A percentile compares a stretch with the other conserved stretches of the same genome.
phyloP scores from a whole-genome alignment of 2,888 invertebrate genomes.

The Nomada lathburiana region DNA sequence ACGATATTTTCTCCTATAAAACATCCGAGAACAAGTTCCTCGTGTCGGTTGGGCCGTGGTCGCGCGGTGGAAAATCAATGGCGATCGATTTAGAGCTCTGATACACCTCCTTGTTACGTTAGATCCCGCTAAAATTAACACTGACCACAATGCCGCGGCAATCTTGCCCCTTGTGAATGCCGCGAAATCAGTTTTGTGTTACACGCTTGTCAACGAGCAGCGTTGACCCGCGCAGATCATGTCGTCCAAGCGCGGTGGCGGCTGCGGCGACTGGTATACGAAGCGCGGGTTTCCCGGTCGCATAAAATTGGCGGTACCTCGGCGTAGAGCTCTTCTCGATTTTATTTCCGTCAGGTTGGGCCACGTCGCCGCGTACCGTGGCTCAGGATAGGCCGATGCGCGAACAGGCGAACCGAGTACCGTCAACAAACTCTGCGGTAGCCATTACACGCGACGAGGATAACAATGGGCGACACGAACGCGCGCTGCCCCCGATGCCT shows the following conservation, averaged over 20 bases:
- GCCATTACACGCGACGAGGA: conserved; percentile 82
- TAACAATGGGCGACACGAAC: conserved; percentile 81
- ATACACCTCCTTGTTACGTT: conserved; percentile 38
- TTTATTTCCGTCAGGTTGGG: conserved; percentile 42
- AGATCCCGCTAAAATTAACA: conserved; percentile 43
- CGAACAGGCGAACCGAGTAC: conserved; percentile 72
- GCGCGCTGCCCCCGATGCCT: conserved; percentile 73
- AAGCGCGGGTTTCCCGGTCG: conserved; percentile 63
- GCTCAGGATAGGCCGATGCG: conserved; percentile 66
- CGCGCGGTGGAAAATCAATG: conserved; percentile 70
- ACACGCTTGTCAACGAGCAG: conserved; percentile 76
- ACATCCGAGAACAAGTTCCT: conserved; percentile 62
- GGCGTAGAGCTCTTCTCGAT: conserved; percentile 22
- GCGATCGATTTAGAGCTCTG: conserved; percentile 66
- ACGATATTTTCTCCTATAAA: conserved; percentile 44
- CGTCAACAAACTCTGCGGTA: conserved; percentile 80
- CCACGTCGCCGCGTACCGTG: conserved; percentile 54
- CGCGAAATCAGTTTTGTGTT: conserved; percentile 50
- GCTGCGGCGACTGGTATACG: conserved; percentile 67
- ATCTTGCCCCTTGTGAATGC: conserved; percentile 22
- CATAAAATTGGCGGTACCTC: conserved; percentile 67
- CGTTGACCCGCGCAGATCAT: conserved; percentile 78
- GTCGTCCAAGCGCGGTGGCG: conserved; percentile 72
- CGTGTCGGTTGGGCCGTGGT: conserved; percentile 69
- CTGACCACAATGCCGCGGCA: conserved; percentile 31